Base-by-base conservation (phyloP, 2,797 vertebrate species). In the Crypturellus tataupa region DNA sequence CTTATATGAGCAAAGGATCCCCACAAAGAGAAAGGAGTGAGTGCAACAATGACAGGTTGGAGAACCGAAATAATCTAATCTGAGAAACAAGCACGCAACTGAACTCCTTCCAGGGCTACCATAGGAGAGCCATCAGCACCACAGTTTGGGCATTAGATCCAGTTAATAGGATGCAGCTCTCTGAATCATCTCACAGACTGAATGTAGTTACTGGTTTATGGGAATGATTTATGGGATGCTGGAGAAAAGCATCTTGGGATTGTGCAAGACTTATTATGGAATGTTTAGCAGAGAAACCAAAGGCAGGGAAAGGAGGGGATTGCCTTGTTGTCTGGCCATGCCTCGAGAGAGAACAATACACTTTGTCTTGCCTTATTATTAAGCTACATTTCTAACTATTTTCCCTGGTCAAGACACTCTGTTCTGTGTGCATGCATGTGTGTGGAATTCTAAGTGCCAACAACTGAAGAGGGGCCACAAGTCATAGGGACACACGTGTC, bases 111-210 rank as follows among this genome's bases (percentile, higher is more conserved):
- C 12, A 62, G 40, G n/a, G 15, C 25, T 75, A 18, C n/a, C 23
- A 9, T 1, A 7, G 29, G 20, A 81, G 15, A 80, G 1, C 27
- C 24, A 42, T 39, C n/a, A 78, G 18, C 9, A 9, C 2, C 4
- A 42, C 12, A 21, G 25, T 6, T 1, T 2, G 12, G 3, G 4
- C 10, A 8, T 75, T 25, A 70, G 11, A 37, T 9, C 10, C 3
- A 8, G 51, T 24, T 47, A 46, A 10, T 37, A 10, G 1, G 3
- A 15, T 51, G 21, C 40, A n/a, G 11, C 3, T n/a, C 18, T 73
- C 80, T 71, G 11, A 10, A 27, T 79, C 46, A 17, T 21, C 51
- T 55, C n/a, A 37, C 8, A 56, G 29, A 20, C 7, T 72, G 18
- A 33, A 5, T 8, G 13, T 5, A 0, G 10, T 42, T 42, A 63